These are phyloP conservation scores for Stegostoma tigrinum DNA, from an alignment of 2,113 vertebrate genomes.

Conservation along the genomic window DNA sequence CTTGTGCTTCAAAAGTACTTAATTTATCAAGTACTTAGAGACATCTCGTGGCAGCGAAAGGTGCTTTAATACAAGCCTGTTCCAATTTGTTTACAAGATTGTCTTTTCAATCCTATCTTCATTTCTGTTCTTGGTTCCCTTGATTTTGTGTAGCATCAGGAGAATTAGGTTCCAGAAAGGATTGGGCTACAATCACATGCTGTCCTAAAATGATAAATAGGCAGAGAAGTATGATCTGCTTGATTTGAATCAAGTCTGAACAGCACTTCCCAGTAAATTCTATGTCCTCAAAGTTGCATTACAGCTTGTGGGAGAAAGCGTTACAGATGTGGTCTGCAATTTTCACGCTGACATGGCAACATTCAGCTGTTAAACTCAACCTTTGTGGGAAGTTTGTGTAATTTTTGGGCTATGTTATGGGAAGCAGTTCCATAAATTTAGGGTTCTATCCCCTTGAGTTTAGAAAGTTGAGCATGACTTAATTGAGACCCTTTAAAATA, in stretches of 20 bases:
- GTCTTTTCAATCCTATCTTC: not conserved
- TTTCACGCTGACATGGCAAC: not conserved
- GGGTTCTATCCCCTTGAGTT: not conserved
- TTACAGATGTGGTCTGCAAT: not conserved
- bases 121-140: not conserved
- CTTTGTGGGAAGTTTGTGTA: not conserved
- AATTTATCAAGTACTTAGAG: not conserved
- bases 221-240: not conserved
- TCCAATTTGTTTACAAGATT: not conserved
- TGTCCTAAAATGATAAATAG: not conserved
- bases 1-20: not conserved
- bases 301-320: not conserved
- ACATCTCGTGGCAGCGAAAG: not conserved
- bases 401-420: not conserved
- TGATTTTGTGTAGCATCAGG: not conserved
- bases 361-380: not conserved
- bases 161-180: too few relatives aligned
- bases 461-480: not conserved
- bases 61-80: not conserved
- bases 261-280: not conserved
- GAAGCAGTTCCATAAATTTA: not conserved
- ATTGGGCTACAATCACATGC: not conserved
- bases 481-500: not conserved
- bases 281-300: not conserved
- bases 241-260: not conserved